Conservation (phyloP, 1,140 invertebrate species). For the Schlechtendalia chinensis region DNA sequence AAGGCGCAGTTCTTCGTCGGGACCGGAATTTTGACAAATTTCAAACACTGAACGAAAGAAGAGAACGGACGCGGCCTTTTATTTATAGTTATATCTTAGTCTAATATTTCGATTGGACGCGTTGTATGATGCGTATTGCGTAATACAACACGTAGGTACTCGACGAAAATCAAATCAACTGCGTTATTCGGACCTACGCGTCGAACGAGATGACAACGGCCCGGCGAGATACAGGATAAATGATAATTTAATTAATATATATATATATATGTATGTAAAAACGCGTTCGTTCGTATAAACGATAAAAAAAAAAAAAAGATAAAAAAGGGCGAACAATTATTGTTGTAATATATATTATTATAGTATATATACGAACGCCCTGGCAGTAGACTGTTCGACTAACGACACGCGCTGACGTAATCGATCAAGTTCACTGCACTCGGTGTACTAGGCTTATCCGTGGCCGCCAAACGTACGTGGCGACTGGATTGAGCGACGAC, state of each 20-base stretch:
- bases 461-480: neutral
- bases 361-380: conserved; percentile 10
- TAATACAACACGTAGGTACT: neutral
- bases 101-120: neutral
- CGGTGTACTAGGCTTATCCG: conserved; percentile 12
- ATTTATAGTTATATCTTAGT: neutral
- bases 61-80: neutral
- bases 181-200: neutral
- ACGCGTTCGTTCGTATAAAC: neutral
- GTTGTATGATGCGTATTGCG: neutral
- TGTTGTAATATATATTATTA: too few relatives aligned
- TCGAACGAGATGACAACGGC: neutral
- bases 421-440: conserved; percentile 49
- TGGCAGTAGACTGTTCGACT: conserved; percentile 5
- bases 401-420: conserved; percentile 40
- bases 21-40: conserved; percentile 62
- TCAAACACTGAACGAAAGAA: conserved; percentile 18
- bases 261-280: neutral
- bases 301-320: neutral
- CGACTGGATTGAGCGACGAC: conserved; percentile 4
- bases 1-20: conserved; percentile 61
- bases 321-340: conserved; percentile 33
- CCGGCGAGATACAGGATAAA: neutral
- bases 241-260: neutral
- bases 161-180: neutral